Base-by-base conservation (phyloP, 2,888 invertebrate genomes). In the Temnothorax rugatulus region DNA sequence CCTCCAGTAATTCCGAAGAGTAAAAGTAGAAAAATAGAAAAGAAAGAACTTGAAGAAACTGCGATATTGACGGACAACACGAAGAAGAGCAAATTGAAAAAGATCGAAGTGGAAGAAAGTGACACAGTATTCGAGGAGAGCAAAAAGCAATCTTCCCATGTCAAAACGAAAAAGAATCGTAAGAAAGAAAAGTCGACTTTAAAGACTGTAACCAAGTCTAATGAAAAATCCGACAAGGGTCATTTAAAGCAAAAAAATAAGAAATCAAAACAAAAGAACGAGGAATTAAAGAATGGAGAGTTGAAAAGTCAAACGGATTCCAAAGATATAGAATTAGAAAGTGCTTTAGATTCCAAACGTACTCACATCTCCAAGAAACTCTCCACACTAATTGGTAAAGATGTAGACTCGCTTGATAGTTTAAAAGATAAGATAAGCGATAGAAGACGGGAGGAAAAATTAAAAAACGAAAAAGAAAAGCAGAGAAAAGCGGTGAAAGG, bases 201-300 rank as follows among this genome's bases (percentile, higher is more conserved):
- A 52, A 91, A 90, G 82, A 87, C 85, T 21, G 88, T 81, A 66
- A 89, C 89, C 13, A 93, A 91, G 73, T 87, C 89, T 7, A 91
- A 96, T 82, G 87, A 91, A 44, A 91, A 90, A 68, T 86, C 83
- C n/a, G 89, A 90, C 59, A 90, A 95, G 91, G 95, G 95, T 86
- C 94, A 94, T 86, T 95, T 95, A 90, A 95, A 95, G 89, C 95
- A 95, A 86, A 95, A 95, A 41, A 95, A 95, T 15, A 96, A 95
- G 84, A 95, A 95, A 90, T 95, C 95, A 7, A 96, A 95, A 92
- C 94, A 94, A 79, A 96, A 95, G 91, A 96, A 95, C 86, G 95
- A 95, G 50, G 92, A 93, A 95, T 96, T 92, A 96, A 97, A 94
- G 96, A 96, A 94, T 94, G 97, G 88, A 92, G 96, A 91, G 95